phyloP scores from a whole-genome alignment of 2,797 vertebrate species.

The Platalea minor region DNA sequence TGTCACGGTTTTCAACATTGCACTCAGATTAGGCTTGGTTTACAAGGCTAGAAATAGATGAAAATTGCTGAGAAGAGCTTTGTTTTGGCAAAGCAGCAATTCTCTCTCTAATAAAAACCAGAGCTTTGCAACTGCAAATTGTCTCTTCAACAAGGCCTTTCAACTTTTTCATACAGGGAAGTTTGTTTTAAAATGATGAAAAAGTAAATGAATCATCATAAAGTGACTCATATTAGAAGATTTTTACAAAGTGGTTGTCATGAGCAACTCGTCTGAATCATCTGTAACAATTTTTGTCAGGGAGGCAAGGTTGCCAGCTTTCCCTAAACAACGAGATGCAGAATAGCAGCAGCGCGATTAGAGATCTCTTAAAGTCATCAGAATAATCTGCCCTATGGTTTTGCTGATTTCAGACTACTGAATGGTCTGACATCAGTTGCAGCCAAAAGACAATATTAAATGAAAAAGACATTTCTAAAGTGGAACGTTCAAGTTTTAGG shows the following conservation, averaged over 20 bases:
- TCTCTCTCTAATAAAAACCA: neutral
- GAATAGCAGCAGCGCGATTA: neutral
- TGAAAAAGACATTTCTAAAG: neutral
- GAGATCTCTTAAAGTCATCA: neutral
- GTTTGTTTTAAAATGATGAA: constrained; percentile 35
- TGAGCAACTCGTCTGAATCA: neutral
- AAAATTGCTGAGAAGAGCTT: constrained; percentile 1
- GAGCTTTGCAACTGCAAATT: neutral
- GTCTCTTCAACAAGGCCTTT: neutral
- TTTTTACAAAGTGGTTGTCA: constrained; percentile 26
- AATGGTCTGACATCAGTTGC: neutral
- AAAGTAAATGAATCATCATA: constrained; percentile 32
- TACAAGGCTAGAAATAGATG: neutral
- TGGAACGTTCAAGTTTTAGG: neutral
- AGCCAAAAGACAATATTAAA: neutral
- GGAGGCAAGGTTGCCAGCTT: neutral
- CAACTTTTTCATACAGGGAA: constrained; percentile 3
- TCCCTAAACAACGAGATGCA: neutral
- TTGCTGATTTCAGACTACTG: neutral
- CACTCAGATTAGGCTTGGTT: neutral
- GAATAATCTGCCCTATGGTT: neutral
- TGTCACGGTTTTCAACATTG: neutral
- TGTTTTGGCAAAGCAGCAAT: constrained; percentile 24
- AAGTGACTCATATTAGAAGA: constrained; percentile 45
- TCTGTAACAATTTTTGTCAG: neutral